Evolutionary conservation across 2,888 invertebrate genomes (phyloP), one percentile per base, ranked within the genome.

Genomic region (Spisula subtruncata): DNA sequence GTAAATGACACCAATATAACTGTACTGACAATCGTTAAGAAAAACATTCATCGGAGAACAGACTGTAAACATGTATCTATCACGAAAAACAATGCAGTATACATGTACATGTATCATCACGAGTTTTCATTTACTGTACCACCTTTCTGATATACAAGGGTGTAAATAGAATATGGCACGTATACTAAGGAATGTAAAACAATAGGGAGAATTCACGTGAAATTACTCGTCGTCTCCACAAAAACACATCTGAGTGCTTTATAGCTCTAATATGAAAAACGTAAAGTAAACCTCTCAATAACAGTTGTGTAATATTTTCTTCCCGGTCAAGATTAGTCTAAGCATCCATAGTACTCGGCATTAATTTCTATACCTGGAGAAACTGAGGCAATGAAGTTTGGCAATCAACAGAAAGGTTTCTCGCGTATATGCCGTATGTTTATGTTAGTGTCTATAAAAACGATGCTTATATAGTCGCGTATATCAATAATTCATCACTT

Each of bases 401-500:
- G 75, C 75, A 75, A 32, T 75, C 32, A 29, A 75, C 32, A 12
- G 75, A 32, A 75, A 8, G 75, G 32, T 75, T 75, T 25, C 75
- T 75, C 18, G 35, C 16, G 75, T 25, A 35, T 14, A 14, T 75
- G 35, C 5, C 35, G 18, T 10, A 35, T 16, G 12, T 18, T 10
- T 75, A 75, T 14, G 32, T 75, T 8, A 32, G 8, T 16, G 14
- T 35, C 75, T 32, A 10, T 32, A 56, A 20, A 25, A 0, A 6
- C n/a, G 25, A 32, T 32, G 20, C 75, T 32, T 35, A 35, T 35
- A 75, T 75, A 75, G 35, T 75, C 75, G 25, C 16, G 5, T 18
- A 0, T 14, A 75, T 75, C 35, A 75, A 75, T 75, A 35, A 75
- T 75, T 75, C 75, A 75, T 32, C 5, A 16, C 18, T 1, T 35